Evolutionary conservation across 2,113 vertebrate genomes (phyloP), one percentile per base, ranked within the genome.

Genomic region (Emydura subglobosa): DNA sequence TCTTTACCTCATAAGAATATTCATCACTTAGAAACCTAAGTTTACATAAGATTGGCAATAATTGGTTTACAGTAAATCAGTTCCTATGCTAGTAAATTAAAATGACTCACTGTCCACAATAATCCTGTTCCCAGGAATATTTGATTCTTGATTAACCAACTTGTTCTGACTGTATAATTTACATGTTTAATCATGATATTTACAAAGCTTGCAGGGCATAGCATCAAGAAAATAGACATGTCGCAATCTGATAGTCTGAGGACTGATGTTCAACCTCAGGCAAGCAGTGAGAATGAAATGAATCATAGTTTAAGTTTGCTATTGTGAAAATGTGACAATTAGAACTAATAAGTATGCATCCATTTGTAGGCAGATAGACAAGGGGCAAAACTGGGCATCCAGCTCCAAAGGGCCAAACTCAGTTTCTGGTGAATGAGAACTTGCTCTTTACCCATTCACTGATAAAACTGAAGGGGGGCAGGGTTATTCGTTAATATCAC

Each of bases 211-310:
- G 91, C 51, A 7, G 29, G 7, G 81, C 22, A 79, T 5, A 76
- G 92, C 53, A 22, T 80, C 47, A 93, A 78, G 44, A 96, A 85
- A 86, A 42, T 10, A 5, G 29, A 7, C 81, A 44, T 57, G 83
- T 84, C 44, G 49, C 49, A 94, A 78, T 25, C 34, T 24, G 79
- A 84, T 88, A 84, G 6, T 13, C 25, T 24, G 25, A 78, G 74
- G 42, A 25, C 74, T 78, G 24, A 44, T 79, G 7, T 87, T 93
- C 57, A 91, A 49, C 90, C 94, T 85, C 74, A 81, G 91, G 94
- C 86, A 92, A 96, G 21, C 42, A 22, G 76, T 82, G 21, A 61
- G 92, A 95, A 94, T 87, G n/a, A 95, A 93, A 53, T 7, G 10
- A 72, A 21, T 72, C n/a, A 82, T 51, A 42, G 39, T 24, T 44